phyloP scores from a whole-genome alignment of 2,113 vertebrate genomes.

The Oncorhynchus mykiss region DNA sequence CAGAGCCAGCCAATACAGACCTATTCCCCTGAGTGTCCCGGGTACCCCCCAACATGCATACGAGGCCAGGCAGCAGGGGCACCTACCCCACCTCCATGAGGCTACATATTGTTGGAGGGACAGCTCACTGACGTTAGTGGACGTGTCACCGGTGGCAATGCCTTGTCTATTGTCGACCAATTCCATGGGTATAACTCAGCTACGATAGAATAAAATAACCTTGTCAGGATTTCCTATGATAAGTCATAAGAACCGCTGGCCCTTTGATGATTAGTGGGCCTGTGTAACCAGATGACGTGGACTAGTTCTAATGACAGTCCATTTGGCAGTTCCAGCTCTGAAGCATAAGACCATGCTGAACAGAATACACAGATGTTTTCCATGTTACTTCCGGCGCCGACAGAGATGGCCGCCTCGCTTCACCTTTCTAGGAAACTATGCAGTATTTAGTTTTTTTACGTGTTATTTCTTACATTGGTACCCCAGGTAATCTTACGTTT shows the following conservation, averaged over 20 bases:
- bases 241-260: too few relatives aligned
- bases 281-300: background rate
- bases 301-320: slow-evolving; percentile 27
- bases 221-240: background rate
- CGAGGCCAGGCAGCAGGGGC: slow-evolving; percentile 37
- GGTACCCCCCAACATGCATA: slow-evolving; percentile 1
- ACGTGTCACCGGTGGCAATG: slow-evolving; percentile 52
- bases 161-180: slow-evolving; percentile 9
- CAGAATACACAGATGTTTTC: slow-evolving; percentile 44
- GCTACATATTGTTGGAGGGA: slow-evolving; percentile 49
- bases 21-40: slow-evolving; percentile 54
- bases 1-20: slow-evolving; percentile 62
- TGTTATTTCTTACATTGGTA: too few relatives aligned
- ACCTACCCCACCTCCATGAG: slow-evolving; percentile 27
- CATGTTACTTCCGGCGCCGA: too few relatives aligned
- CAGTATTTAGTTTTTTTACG: too few relatives aligned
- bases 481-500: too few relatives aligned
- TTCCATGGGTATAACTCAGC: background rate
- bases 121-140: slow-evolving; percentile 47
- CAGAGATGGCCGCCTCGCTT: too few relatives aligned
- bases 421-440: too few relatives aligned
- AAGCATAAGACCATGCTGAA: slow-evolving; percentile 7
- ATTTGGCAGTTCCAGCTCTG: slow-evolving; percentile 26
- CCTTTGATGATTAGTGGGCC: background rate
- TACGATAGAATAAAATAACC: background rate